These are phyloP conservation scores for Rhineura floridana DNA, from an alignment of 2,113 vertebrate species.

Conservation along the genomic window DNA sequence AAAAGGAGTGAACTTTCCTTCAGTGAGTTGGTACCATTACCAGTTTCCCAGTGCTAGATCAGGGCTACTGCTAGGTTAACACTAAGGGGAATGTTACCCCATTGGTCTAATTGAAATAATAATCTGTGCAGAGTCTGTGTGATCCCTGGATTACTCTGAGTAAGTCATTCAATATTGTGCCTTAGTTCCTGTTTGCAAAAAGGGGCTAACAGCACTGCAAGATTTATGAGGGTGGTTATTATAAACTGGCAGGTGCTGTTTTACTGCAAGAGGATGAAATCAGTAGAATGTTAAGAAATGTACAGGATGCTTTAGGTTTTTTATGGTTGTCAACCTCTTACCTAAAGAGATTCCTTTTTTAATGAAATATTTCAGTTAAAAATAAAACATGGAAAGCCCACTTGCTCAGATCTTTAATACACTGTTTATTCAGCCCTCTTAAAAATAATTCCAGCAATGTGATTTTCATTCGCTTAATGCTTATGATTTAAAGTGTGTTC, in stretches of 20 bases:
- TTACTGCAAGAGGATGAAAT: constrained; percentile 9
- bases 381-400: constrained; percentile 3
- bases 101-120: background rate
- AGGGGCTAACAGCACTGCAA: background rate
- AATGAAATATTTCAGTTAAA: constrained; percentile 5
- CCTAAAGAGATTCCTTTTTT: background rate
- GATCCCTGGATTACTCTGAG: constrained; percentile 7
- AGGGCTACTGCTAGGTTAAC: background rate
- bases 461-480: constrained; percentile 23
- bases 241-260: background rate
- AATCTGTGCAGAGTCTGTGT: background rate
- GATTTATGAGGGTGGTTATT: constrained; percentile 7
- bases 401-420: constrained; percentile 25
- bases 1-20: background rate
- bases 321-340: background rate
- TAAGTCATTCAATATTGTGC: constrained; percentile 9
- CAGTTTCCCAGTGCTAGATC: background rate
- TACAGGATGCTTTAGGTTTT: background rate
- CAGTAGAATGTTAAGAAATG: background rate
- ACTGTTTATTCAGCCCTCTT: constrained; percentile 14
- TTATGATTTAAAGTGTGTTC: constrained; percentile 35
- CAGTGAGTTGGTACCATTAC: background rate
- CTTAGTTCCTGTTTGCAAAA: background rate
- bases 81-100: background rate
- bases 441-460: constrained; percentile 27